Base-by-base conservation (phyloP, 2,797 vertebrate genomes). In the Sebastes steindachneri region DNA sequence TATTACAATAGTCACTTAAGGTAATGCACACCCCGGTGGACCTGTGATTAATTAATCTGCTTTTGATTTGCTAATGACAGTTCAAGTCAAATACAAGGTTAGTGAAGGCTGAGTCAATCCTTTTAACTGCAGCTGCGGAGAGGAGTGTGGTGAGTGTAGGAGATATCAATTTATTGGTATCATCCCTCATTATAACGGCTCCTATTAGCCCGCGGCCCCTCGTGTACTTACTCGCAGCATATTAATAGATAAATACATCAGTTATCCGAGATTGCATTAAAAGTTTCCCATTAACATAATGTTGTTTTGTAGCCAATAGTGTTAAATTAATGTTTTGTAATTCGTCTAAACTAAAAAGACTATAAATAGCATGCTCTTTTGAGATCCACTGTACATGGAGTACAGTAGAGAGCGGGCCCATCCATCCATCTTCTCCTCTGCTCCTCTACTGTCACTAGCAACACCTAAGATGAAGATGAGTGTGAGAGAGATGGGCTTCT, bases 1-100 rank as follows among this genome's bases (percentile, higher is more conserved):
- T 91, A 94, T 94, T 92, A 93, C 94, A 95, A 93, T 93, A 93
- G 86, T 94, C 95, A 94, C 94, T 95, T 95, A 93, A 87, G 89
- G 89, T 93, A 94, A 95, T 95, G 89, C 89, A 86, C 79, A 82
- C 88, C 80, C 68, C 79, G 2, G 66, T 79, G 86, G 90, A 88
- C 88, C 86, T 75, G 77, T 77, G 84, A 94, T 95, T 95, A 94
- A 95, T 95, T 94, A 93, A 95, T 95, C 89, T 91, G 67, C 91
- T 89, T 94, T 93, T 95, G 93, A 95, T 93, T 92, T 73, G 91
- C 87, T 94, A 94, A 95, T 93, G 92, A 94, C 94, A 91, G 87
- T 88, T 87, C 78, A 64, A 92, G 92, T 94, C 91, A 92, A 93
- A 93, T 76, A 89, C 91, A 94, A 95, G 94, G 94, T 94, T 92